phyloP scores from a whole-genome alignment of 1,140 invertebrate species.

The Drosophila rufa region DNA sequence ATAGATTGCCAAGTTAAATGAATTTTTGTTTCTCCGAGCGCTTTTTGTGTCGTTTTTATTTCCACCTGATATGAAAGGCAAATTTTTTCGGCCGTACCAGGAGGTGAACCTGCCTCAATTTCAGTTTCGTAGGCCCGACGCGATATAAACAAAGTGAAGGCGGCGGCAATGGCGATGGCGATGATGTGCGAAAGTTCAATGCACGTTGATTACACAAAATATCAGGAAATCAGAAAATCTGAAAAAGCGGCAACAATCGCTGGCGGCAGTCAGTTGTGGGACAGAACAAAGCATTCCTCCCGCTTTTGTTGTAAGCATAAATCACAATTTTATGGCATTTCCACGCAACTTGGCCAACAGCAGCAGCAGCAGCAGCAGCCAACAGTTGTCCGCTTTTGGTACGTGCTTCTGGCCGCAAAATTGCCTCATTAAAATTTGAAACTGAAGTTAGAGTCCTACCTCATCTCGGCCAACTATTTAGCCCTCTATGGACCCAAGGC shows the following conservation, averaged over 20 bases:
- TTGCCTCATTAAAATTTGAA: slow-evolving; percentile 49
- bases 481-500: slow-evolving; percentile 1
- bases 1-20: background rate
- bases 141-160: slow-evolving; percentile 38
- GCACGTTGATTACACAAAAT: slow-evolving; percentile 73
- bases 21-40: background rate
- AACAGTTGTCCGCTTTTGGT: slow-evolving; percentile 35
- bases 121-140: slow-evolving; percentile 23
- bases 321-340: slow-evolving; percentile 65
- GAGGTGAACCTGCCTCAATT: slow-evolving; percentile 71
- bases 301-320: slow-evolving; percentile 65
- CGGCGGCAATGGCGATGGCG: background rate
- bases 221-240: slow-evolving; percentile 51
- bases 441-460: slow-evolving; percentile 26
- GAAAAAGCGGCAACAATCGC: slow-evolving; percentile 12
- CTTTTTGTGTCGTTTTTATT: slow-evolving; percentile 4
- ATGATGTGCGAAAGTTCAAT: slow-evolving; percentile 64
- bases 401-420: slow-evolving; percentile 51
- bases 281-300: slow-evolving; percentile 43
- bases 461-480: background rate
- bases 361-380: slow-evolving; percentile 11
- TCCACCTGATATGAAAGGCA: slow-evolving; percentile 42
- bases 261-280: slow-evolving; percentile 9
- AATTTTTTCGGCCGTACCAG: slow-evolving; percentile 23
- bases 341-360: slow-evolving; percentile 48